Percentiles rank a stretch among this genome's conserved stretches.
Evolutionary conservation across 1,140 invertebrate species (phyloP).

Genomic region (Neomicropteryx cornuta): DNA sequence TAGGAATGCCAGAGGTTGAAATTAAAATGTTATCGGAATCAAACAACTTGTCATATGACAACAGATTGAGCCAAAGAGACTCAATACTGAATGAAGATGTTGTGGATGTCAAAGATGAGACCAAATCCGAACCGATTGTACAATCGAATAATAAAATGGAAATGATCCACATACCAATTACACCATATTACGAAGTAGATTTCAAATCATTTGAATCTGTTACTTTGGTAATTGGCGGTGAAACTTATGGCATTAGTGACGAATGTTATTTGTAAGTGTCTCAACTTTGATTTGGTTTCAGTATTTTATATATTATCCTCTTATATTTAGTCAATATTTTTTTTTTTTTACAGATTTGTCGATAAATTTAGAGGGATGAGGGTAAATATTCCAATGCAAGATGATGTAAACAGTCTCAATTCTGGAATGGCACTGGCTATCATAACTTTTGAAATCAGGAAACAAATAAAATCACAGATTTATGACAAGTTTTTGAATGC

Average conservation of each 20-base stretch:
- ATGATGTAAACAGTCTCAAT: slow-evolving; percentile 78
- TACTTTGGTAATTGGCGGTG: slow-evolving; percentile 74
- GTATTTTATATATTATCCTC: not conserved
- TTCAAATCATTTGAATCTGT: slow-evolving; percentile 40
- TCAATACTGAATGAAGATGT: slow-evolving; percentile 13
- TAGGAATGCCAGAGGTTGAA: too few relatives aligned
- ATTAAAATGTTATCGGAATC: too few relatives aligned
- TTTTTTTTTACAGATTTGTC: slow-evolving; percentile 25
- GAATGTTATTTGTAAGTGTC: slow-evolving; percentile 36
- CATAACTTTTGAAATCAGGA: slow-evolving; percentile 74
- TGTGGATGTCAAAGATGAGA: slow-evolving; percentile 17
- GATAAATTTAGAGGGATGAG: slow-evolving; percentile 43
- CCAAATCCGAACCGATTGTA: slow-evolving; percentile 17
- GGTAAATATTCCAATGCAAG: slow-evolving; percentile 67
- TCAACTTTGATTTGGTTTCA: slow-evolving; percentile 3
- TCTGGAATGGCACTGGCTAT: slow-evolving; percentile 68
- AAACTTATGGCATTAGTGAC: slow-evolving; percentile 72
- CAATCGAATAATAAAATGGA: slow-evolving; percentile 12
- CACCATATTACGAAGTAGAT: slow-evolving; percentile 52
- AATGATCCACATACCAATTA: slow-evolving; percentile 34
- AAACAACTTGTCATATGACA: too few relatives aligned
- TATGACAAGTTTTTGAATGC: not conserved
- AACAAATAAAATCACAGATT: slow-evolving; percentile 41
- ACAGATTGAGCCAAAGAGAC: too few relatives aligned
- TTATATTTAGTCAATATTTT: not conserved